phyloP scores from a whole-genome alignment of 2,888 invertebrate genomes.

The Acanthosepion lycidas region DNA sequence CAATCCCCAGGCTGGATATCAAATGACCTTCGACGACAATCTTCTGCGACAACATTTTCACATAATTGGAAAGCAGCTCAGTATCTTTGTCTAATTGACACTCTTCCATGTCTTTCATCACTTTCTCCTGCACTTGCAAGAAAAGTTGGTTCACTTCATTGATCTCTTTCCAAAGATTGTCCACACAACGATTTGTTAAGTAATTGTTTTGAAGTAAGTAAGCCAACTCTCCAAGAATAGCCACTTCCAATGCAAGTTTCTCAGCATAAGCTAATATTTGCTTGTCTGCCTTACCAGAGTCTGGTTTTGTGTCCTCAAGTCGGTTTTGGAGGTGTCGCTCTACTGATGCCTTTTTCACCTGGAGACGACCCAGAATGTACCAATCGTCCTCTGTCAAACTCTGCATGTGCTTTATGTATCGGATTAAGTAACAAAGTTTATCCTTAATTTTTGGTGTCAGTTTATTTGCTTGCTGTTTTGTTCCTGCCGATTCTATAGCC shows the following conservation, averaged over 20 bases:
- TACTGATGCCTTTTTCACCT: not conserved
- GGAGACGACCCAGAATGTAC: conserved; percentile 60
- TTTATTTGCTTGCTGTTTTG: conserved; percentile 45
- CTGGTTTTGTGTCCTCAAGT: not conserved
- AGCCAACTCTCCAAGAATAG: conserved; percentile 67
- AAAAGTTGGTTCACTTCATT: conserved; percentile 59
- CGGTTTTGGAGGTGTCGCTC: not conserved
- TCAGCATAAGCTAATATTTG: conserved; percentile 61
- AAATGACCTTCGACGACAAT: conserved; percentile 72
- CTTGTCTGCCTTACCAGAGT: not conserved
- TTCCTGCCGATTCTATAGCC: conserved; percentile 42
- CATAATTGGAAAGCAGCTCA: conserved; percentile 81
- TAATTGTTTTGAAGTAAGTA: conserved; percentile 64
- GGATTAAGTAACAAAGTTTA: conserved; percentile 59
- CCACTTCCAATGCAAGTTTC: conserved; percentile 67
- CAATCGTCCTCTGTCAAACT: conserved; percentile 64
- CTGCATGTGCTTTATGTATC: conserved; percentile 63
- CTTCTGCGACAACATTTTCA: conserved; percentile 83
- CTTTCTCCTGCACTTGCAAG: conserved; percentile 58
- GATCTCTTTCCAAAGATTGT: conserved; percentile 63
- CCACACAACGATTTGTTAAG: conserved; percentile 57
- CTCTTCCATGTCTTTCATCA: conserved; percentile 59
- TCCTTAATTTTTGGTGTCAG: conserved; percentile 52
- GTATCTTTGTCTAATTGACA: conserved; percentile 55
- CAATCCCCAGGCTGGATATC: conserved; percentile 51